Conservation (phyloP, 2,113 vertebrate species). For the Chaetodon trifascialis region DNA sequence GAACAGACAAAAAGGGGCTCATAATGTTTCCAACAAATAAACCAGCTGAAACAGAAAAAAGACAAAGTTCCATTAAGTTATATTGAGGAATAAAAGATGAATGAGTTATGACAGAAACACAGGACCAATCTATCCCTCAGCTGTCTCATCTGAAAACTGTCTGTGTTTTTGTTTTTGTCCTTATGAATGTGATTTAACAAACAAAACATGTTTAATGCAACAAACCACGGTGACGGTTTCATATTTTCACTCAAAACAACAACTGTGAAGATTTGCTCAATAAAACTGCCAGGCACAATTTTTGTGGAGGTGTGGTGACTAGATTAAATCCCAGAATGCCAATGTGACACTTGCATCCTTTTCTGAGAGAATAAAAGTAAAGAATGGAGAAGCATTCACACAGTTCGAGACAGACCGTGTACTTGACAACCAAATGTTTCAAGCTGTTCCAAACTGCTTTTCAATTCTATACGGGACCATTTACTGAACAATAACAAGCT, state of each 20-base stretch:
- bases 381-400: background rate
- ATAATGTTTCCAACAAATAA: background rate
- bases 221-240: background rate
- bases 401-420: background rate
- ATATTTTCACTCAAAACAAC: conserved; percentile 26
- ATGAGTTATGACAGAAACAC: background rate
- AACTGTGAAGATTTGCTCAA: conserved; percentile 22
- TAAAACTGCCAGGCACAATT: conserved; percentile 24
- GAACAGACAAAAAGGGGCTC: background rate
- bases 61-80: background rate
- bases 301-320: conserved; percentile 13
- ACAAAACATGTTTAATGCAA: conserved; percentile 11
- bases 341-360: background rate
- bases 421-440: background rate
- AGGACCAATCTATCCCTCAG: background rate
- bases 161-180: background rate
- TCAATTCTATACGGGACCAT: background rate
- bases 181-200: conserved; percentile 9
- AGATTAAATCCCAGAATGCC: conserved; percentile 13
- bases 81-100: background rate
- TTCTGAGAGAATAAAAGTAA: background rate
- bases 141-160: background rate
- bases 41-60: background rate
- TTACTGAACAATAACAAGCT: background rate
- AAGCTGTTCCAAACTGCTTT: background rate